A percentile compares a stretch with the other conserved stretches of the same genome.
Evolutionary conservation across 2,888 invertebrate genomes (phyloP).

Genomic region (Drosophila quinaria): DNA sequence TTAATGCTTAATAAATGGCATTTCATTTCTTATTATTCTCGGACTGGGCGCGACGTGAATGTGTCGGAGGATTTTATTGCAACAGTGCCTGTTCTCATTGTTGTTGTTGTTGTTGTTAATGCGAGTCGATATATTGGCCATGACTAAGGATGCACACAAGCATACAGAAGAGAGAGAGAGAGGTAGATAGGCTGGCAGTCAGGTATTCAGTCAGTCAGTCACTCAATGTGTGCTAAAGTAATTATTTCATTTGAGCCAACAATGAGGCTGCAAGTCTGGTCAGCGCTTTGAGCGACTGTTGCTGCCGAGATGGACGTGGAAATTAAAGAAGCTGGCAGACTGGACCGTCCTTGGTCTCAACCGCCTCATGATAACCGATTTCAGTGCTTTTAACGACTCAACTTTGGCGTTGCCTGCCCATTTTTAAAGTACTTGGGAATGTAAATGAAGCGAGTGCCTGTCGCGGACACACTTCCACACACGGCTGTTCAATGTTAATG

Average conservation of each 20-base stretch:
- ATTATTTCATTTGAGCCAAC: constrained; percentile 84
- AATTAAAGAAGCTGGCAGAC: constrained; percentile 79
- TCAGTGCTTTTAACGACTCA: constrained; percentile 76
- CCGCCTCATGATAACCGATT: constrained; percentile 58
- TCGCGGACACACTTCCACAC: constrained; percentile 30
- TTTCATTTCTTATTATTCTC: constrained; percentile 85
- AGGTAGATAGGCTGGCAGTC: constrained; percentile 21
- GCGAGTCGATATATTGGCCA: constrained; percentile 81
- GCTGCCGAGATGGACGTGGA: constrained; percentile 79
- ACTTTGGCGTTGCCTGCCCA: constrained; percentile 60
- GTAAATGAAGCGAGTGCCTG: constrained; percentile 80
- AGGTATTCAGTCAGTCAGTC: constrained; percentile 50
- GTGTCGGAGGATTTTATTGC: constrained; percentile 76
- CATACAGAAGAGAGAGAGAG: constrained; percentile 20
- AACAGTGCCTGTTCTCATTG: constrained; percentile 42
- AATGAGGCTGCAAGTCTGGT: constrained; percentile 80
- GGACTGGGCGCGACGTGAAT: constrained; percentile 76
- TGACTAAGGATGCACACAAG: constrained; percentile 72
- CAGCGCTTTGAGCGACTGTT: constrained; percentile 61
- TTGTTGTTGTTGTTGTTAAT: constrained; percentile 64
- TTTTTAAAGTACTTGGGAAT: constrained; percentile 80
- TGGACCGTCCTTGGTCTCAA: constrained; percentile 40
- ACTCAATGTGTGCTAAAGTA: constrained; percentile 80
- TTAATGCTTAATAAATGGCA: constrained; percentile 86
- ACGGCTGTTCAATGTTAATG: constrained; percentile 32